Conservation (phyloP, 2,888 invertebrate species). For the Xestia ashworthii region DNA sequence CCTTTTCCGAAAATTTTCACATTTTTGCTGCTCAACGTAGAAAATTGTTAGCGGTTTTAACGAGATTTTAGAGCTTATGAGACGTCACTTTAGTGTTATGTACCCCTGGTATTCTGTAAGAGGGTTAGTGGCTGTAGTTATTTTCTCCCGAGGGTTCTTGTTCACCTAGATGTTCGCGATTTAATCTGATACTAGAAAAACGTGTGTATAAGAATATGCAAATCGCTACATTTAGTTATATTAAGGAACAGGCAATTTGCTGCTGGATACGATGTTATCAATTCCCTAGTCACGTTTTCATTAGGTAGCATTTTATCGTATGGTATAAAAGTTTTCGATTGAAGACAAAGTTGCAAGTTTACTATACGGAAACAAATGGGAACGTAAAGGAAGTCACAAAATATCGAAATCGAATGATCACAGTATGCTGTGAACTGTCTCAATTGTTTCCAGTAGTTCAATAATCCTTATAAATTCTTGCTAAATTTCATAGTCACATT, state of each 20-base stretch:
- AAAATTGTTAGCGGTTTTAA: slow-evolving; percentile 67
- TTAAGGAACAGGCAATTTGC: slow-evolving; percentile 19
- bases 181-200: slow-evolving; percentile 29
- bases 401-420: slow-evolving; percentile 3
- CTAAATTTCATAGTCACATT: neutral
- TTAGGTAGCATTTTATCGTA: slow-evolving; percentile 6
- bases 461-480: neutral
- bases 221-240: slow-evolving; percentile 25
- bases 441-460: neutral
- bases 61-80: slow-evolving; percentile 62
- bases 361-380: neutral
- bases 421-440: neutral
- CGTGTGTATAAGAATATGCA: slow-evolving; percentile 22
- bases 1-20: slow-evolving; percentile 57
- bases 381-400: neutral
- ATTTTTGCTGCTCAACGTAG: slow-evolving; percentile 58
- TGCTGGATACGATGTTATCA: slow-evolving; percentile 38
- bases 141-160: neutral
- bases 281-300: slow-evolving; percentile 37
- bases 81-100: slow-evolving; percentile 50
- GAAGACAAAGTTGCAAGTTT: slow-evolving; percentile 31
- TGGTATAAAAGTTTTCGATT: slow-evolving; percentile 25
- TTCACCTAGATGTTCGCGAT: slow-evolving; percentile 16
- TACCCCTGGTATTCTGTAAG: slow-evolving; percentile 13
- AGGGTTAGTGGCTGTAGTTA: neutral